Evolutionary conservation across 2,888 invertebrate species (phyloP), one percentile per base, ranked within the genome.

Genomic region (Nemotelus nigrinus): DNA sequence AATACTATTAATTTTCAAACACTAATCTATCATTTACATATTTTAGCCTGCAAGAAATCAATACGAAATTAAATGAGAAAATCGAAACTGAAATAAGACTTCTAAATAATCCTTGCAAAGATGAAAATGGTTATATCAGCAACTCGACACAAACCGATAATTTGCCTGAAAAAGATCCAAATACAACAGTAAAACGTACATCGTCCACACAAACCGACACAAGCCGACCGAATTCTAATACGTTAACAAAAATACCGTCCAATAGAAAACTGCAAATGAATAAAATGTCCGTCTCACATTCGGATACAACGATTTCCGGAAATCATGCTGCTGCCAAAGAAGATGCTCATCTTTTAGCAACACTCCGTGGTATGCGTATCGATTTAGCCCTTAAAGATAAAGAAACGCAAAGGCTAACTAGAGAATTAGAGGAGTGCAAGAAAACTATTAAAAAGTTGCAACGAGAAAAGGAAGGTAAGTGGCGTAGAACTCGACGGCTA

Each of bases 301-400:
- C 90, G 58, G 90, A 90, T 58, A 86, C 90, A 8, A 85, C 86
- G 3, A 82, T 86, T 47, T 84, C 85, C 39, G 81, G 83, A 77
- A 83, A 84, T 78, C 83, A 84, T 78, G 83, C 83, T 75, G 89
- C 89, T 80, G 84, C 89, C 4, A 93, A 92, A 84, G 93, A 94
- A 82, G 94, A 94, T 81, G 89, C 93, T 50, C 93, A 95, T 87
- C 88, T 95, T 67, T 86, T 94, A 44, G 94, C 94, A 0, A 94
- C 94, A 0, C 93, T 95, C 82, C 91, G 94, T 79, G 94, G 94
- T 2, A 87, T 95, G 83, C 93, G 94, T 84, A 86, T 92, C 0
- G 95, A 95, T 83, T 84, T 94, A 72, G 89, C 91, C 3, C 90
- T 90, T 50, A 94, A 94, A 85, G 94, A 94, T 82, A 92, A 94